These are phyloP conservation scores for Contarinia nasturtii DNA, from an alignment of 1,140 invertebrate genomes.

Conservation along the genomic window DNA sequence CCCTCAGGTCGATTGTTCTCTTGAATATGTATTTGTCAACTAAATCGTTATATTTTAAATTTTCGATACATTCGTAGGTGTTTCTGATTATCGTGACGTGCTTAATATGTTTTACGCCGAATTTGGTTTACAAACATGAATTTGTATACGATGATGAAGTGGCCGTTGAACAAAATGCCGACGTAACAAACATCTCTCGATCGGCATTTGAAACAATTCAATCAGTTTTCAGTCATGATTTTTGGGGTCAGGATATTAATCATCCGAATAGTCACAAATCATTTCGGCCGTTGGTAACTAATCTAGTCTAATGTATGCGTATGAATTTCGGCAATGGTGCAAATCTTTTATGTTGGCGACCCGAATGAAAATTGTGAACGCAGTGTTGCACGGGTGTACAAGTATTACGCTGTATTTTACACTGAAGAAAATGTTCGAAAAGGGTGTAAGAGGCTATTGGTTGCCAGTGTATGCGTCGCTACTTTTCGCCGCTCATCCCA, in stretches of 20 bases:
- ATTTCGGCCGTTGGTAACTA: constrained; percentile 66
- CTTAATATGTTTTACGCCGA: no score
- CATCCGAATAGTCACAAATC: constrained; percentile 73
- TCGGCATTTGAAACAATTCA: constrained; percentile 29
- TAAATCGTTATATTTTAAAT: no score
- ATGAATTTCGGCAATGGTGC: constrained; percentile 11
- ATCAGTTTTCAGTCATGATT: constrained; percentile 60
- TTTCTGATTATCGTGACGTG: no score
- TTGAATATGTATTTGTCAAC: no score
- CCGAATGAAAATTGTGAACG: constrained; percentile 20
- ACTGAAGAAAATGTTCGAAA: no score
- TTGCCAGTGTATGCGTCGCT: no score
- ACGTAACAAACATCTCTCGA: constrained; percentile 55
- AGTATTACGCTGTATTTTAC: no score
- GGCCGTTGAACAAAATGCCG: constrained; percentile 70
- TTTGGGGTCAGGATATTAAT: constrained; percentile 73
- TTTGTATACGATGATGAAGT: constrained; percentile 86
- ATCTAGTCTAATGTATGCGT: constrained; percentile 18
- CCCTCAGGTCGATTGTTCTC: no score
- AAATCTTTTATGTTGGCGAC: constrained; percentile 7
- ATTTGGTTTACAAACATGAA: constrained; percentile 12
- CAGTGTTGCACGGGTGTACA: constrained; percentile 18
- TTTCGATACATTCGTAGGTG: no score
- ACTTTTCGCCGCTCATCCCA: constrained; percentile 81
- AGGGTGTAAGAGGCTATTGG: no score